Evolutionary conservation across 2,113 vertebrate genomes (phyloP).

Genomic region (Hyla sarda): DNA sequence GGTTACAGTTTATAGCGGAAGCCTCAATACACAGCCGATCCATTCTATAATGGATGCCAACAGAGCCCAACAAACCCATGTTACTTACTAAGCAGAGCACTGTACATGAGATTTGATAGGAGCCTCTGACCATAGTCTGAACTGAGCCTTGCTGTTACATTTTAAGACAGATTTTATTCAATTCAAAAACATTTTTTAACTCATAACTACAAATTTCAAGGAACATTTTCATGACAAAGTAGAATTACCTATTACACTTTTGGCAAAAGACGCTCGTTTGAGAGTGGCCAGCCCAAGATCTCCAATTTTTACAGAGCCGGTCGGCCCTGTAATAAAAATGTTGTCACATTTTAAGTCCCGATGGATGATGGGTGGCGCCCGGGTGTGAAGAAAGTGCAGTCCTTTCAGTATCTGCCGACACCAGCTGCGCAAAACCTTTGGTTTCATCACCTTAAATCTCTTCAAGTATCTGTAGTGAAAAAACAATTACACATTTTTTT

Average conservation of each 20-base stretch:
- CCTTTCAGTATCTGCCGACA: slow-evolving; percentile 98
- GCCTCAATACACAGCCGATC: too few species aligned
- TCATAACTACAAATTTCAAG: neutral
- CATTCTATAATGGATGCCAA: too few species aligned
- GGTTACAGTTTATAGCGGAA: too few species aligned
- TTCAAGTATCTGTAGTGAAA: slow-evolving; percentile 86
- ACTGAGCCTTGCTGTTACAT: neutral
- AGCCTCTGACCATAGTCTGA: neutral
- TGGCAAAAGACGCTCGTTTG: slow-evolving; percentile 95
- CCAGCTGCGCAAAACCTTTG: slow-evolving; percentile 96
- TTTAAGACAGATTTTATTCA: neutral
- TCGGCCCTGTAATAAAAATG: slow-evolving; percentile 98
- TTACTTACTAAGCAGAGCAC: too few species aligned
- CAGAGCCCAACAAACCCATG: too few species aligned
- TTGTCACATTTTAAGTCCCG: slow-evolving; percentile 98
- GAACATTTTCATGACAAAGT: neutral
- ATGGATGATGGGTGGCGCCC: slow-evolving; percentile 97
- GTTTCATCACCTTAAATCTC: slow-evolving; percentile 98
- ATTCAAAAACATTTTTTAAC: neutral
- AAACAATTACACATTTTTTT: neutral
- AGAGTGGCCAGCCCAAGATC: slow-evolving; percentile 95
- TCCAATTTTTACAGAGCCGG: slow-evolving; percentile 97
- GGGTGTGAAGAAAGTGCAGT: slow-evolving; percentile 93
- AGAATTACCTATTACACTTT: slow-evolving; percentile 93
- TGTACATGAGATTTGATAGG: neutral